Base-by-base conservation (phyloP, 92 coral and sea anemone genomes). In the Pocillopora meandrina region DNA sequence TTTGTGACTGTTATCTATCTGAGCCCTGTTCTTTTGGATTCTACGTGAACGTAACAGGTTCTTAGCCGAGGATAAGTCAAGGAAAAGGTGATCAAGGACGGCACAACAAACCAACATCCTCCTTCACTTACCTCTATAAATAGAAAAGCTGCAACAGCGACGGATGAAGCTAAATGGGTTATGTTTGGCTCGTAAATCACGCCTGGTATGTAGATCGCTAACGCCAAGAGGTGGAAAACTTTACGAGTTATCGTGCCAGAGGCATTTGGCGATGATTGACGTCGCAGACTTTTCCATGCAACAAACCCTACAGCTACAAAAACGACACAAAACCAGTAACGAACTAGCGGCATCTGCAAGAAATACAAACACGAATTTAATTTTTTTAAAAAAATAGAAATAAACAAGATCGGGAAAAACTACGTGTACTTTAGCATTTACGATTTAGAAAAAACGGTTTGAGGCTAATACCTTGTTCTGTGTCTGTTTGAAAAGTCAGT, bases 151-250 rank as follows among this genome's bases (percentile, higher is more conserved):
- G 99, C 95, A 9, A 90, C 80, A 19, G 99, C 99, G 31, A 91
- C 94, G 12, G 98, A 90, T 2, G 98, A 93, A 74, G 98, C 98
- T 15, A 97, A 60, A 76, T 97, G 99, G 9, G 91, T 93, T 21
- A 97, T 61, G 16, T 91, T 61, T 10, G 99, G 97, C 12, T 97
- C 99, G 36, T 82, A 91, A 56, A 89, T 66, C 31, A 92, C 79
- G 20, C 99, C 99, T 10, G 99, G 98, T 64, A 97, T 69, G 73
- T 90, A 97, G 58, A 97, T 84, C 36, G 93, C 99, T 17, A 92
- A 82, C 12, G 98, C 95, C 76, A 95, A 78, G 31, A 91, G 70
- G 77, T 97, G 99, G 67, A 97, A 97, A 68, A 81, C 72, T 87
- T 97, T 97, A 66, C 99, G 94, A 15, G 89, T 77, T 82, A 89